A percentile compares a stretch with the other conserved stretches of the same genome.
These are phyloP conservation scores for Cinara cedri DNA, from an alignment of 2,888 invertebrate species.

Conservation along the genomic window DNA sequence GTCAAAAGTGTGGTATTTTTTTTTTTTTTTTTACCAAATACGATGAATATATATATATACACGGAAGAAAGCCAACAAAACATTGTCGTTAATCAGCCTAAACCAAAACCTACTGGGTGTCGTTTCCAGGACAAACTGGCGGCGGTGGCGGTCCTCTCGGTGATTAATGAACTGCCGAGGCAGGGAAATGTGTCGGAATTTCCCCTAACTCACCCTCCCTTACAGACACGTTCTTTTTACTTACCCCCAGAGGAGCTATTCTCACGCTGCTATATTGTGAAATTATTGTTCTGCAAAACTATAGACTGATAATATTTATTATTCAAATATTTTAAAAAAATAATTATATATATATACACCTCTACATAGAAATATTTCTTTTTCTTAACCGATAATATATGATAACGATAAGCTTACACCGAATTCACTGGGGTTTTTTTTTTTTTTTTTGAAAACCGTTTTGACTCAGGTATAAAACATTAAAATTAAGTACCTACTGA, in stretches of 20 bases:
- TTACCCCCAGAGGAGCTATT: conserved; percentile 36
- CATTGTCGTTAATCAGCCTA: conserved; percentile 49
- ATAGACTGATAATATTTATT: neutral
- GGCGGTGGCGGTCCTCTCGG: neutral
- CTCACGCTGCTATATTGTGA: neutral
- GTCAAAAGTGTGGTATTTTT: conserved; percentile 26
- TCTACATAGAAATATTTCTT: neutral
- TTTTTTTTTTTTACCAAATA: conserved; percentile 19
- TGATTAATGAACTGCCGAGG: conserved; percentile 48
- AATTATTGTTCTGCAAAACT: conserved; percentile 9
- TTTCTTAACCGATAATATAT: too few relatives aligned
- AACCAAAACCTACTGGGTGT: conserved; percentile 55
- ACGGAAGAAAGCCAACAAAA: conserved; percentile 33
- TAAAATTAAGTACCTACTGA: too few relatives aligned
- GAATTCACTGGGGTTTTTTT: too few relatives aligned
- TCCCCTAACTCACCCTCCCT: neutral
- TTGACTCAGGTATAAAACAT: too few relatives aligned
- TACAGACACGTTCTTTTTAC: neutral
- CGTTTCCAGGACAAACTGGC: conserved; percentile 50
- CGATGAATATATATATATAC: neutral
- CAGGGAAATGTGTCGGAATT: conserved; percentile 42
- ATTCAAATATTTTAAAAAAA: neutral
- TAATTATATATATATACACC: too few relatives aligned
- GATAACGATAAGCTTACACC: too few relatives aligned
- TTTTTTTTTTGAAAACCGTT: too few relatives aligned